Percentiles rank a stretch among this genome's conserved stretches.
Conservation (phyloP, 2,888 invertebrate species). For the Diachrysia chrysitis region DNA sequence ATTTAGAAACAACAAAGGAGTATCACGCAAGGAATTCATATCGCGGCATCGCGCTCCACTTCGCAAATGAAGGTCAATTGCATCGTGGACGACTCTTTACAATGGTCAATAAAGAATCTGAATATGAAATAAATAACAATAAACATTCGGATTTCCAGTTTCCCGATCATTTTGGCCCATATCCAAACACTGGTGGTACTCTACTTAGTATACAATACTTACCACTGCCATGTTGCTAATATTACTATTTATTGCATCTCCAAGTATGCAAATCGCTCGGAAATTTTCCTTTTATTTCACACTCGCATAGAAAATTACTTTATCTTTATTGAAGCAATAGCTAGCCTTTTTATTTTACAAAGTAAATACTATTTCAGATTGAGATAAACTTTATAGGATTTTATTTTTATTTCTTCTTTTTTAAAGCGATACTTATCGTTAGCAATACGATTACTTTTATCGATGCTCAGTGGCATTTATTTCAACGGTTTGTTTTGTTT, state of each 20-base stretch:
- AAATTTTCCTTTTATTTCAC: constrained; percentile 27
- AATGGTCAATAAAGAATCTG: constrained; percentile 73
- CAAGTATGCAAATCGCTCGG: constrained; percentile 18
- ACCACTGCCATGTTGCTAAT: constrained; percentile 60
- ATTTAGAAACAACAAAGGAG: constrained; percentile 43
- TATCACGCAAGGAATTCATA: constrained; percentile 58
- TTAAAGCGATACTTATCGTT: constrained; percentile 48
- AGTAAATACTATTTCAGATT: constrained; percentile 51
- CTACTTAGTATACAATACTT: constrained; percentile 65
- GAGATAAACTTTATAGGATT: constrained; percentile 48
- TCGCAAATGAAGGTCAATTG: constrained; percentile 74
- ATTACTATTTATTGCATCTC: constrained; percentile 31
- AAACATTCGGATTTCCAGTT: constrained; percentile 72
- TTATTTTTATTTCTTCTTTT: constrained; percentile 49
- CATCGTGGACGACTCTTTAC: constrained; percentile 65
- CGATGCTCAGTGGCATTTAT: constrained; percentile 36
- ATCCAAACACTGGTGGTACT: constrained; percentile 74
- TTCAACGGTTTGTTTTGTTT: constrained; percentile 25
- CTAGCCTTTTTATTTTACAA: constrained; percentile 45
- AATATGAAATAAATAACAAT: constrained; percentile 77
- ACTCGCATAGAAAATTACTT: constrained; percentile 47
- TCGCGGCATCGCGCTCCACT: constrained; percentile 65
- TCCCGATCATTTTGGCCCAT: constrained; percentile 82
- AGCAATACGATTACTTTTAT: constrained; percentile 49
- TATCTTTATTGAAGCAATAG: constrained; percentile 49